A percentile compares a stretch with the other conserved stretches of the same genome.
Conservation (phyloP, 2,113 vertebrate species). For the Odocoileus hemionus region DNA sequence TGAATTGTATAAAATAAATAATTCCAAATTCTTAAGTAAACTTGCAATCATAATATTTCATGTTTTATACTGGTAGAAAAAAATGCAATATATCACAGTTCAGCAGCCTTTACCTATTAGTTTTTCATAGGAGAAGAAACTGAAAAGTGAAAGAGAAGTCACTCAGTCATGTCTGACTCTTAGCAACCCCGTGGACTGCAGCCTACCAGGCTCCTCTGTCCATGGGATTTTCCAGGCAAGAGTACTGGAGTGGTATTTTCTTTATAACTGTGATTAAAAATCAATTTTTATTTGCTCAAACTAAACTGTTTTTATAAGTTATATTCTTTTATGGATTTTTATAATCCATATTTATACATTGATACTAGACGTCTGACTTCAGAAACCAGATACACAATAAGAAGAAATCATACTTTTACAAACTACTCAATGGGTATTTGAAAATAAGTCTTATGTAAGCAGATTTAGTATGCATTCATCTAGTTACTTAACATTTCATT, state of each 20-base stretch:
- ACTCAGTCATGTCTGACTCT: accelerated
- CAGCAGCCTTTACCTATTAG: neutral
- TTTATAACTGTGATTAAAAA: neutral
- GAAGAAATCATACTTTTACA: neutral
- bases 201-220: too few relatives aligned
- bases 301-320: neutral
- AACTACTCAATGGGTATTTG: neutral
- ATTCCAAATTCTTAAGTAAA: neutral
- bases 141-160: neutral
- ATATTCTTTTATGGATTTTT: neutral
- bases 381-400: neutral
- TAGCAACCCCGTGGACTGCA: too few relatives aligned
- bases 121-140: neutral
- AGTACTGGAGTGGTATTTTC: neutral
- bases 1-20: neutral
- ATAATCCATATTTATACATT: neutral
- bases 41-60: neutral
- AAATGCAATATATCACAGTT: neutral
- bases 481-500: neutral
- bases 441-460: neutral
- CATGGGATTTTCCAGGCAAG: too few relatives aligned
- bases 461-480: neutral
- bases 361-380: neutral
- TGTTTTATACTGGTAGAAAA: neutral
- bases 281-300: neutral